Evolutionary conservation across 1,140 invertebrate genomes (phyloP).

Genomic region (Drosophila sulfurigaster): DNA sequence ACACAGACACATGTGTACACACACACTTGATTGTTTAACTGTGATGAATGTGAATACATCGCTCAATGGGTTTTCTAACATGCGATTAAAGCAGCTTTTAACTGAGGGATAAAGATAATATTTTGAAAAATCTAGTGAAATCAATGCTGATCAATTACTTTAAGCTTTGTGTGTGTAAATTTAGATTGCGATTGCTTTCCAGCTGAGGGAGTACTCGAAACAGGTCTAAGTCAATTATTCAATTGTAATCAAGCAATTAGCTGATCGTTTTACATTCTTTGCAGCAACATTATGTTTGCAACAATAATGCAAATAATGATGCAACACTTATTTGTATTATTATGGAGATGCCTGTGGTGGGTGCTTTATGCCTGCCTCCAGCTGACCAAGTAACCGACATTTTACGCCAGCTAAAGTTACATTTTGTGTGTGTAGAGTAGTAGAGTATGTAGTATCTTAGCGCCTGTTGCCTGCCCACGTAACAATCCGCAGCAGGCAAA

Average conservation of each 20-base stretch:
- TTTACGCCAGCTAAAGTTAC: conserved; percentile 69
- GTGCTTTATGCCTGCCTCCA: conserved; percentile 36
- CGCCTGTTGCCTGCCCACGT: conserved; percentile 23
- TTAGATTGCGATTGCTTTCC: not conserved
- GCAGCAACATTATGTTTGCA: not conserved
- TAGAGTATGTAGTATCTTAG: not conserved
- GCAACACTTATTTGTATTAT: conserved; percentile 29
- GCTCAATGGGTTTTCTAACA: not conserved
- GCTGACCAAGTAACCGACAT: conserved; percentile 79
- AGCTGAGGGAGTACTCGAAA: not conserved
- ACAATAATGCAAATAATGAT: conserved; percentile 28
- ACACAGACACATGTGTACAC: not conserved
- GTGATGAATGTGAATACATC: not conserved
- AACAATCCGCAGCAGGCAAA: conserved; percentile 12
- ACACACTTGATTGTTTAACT: not conserved
- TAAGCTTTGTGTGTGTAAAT: not conserved
- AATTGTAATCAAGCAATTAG: conserved; percentile 5
- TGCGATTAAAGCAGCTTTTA: conserved; percentile 1
- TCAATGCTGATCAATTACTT: not conserved
- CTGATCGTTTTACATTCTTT: conserved; percentile 1
- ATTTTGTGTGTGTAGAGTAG: conserved; percentile 29
- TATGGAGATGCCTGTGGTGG: conserved; percentile 43
- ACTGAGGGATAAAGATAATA: too few relatives aligned
- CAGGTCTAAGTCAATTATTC: not conserved
- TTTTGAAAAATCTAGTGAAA: not conserved